Percentiles rank a stretch among this genome's conserved stretches.
Evolutionary conservation across 2,797 vertebrate genomes (phyloP).

Genomic region (Mionectes olivaceus): DNA sequence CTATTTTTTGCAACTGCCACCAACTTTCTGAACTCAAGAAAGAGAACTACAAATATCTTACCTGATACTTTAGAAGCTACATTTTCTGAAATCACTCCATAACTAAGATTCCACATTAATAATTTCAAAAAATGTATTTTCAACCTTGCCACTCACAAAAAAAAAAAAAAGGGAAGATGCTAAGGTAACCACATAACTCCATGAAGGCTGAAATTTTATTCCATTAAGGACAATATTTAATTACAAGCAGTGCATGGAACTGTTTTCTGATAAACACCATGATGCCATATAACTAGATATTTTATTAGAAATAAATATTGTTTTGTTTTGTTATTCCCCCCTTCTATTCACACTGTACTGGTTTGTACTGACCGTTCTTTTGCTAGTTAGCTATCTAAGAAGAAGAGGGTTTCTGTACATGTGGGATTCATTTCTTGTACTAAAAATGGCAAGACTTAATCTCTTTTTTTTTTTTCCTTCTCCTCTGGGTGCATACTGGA

Average conservation of each 20-base stretch:
- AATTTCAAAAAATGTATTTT: neutral
- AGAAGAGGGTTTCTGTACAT: neutral
- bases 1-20: neutral
- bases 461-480: neutral
- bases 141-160: neutral
- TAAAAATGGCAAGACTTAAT: neutral
- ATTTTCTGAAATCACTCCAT: neutral
- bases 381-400: neutral
- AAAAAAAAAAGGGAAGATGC: neutral
- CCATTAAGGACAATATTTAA: neutral
- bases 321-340: neutral
- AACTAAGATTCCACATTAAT: neutral
- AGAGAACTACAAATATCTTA: neutral
- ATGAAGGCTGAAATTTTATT: neutral
- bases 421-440: neutral
- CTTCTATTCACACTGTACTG: neutral
- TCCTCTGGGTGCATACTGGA: neutral
- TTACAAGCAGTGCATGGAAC: neutral
- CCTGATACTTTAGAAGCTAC: neutral
- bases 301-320: neutral
- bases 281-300: neutral
- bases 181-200: neutral
- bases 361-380: neutral
- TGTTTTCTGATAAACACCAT: neutral
- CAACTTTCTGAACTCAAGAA: neutral